Evolutionary conservation across 2,113 vertebrate species (phyloP).

Genomic region (Tychaedon coryphoeus): DNA sequence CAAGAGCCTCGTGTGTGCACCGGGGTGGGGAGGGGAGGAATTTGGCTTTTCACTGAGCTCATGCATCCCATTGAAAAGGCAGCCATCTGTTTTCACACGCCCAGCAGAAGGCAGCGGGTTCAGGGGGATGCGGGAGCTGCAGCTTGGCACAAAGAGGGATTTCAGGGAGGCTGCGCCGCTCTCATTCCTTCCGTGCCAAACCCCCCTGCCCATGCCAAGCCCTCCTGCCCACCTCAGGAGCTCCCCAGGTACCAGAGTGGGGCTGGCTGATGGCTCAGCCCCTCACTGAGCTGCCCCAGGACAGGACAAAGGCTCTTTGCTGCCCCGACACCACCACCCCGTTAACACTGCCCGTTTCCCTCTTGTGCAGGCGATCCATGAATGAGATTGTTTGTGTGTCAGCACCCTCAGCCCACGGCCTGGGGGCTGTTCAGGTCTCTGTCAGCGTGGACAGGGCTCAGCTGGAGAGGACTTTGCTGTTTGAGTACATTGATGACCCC

Average conservation of each 20-base stretch:
- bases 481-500: conserved; percentile 96
- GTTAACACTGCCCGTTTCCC: neutral
- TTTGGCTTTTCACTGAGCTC: conserved; percentile 29
- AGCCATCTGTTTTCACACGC: conserved; percentile 38
- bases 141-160: neutral
- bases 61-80: neutral
- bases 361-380: conserved; percentile 80
- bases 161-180: neutral
- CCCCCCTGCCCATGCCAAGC: neutral
- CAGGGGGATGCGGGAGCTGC: conserved; percentile 7
- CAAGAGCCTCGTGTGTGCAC: neutral
- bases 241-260: rapidly evolving
- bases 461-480: conserved; percentile 83
- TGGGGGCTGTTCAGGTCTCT: conserved; percentile 85
- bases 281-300: neutral
- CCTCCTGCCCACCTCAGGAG: neutral
- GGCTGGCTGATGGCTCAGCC: neutral
- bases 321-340: rapidly evolving
- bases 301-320: neutral
- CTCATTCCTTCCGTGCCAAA: neutral
- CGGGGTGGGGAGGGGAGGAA: neutral
- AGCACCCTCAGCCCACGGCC: conserved; percentile 83
- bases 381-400: conserved; percentile 92
- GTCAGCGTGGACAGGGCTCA: conserved; percentile 90
- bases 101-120: conserved; percentile 46